Base-by-base conservation (phyloP, 2,797 vertebrate species). In the Intellagama lesueurii region DNA sequence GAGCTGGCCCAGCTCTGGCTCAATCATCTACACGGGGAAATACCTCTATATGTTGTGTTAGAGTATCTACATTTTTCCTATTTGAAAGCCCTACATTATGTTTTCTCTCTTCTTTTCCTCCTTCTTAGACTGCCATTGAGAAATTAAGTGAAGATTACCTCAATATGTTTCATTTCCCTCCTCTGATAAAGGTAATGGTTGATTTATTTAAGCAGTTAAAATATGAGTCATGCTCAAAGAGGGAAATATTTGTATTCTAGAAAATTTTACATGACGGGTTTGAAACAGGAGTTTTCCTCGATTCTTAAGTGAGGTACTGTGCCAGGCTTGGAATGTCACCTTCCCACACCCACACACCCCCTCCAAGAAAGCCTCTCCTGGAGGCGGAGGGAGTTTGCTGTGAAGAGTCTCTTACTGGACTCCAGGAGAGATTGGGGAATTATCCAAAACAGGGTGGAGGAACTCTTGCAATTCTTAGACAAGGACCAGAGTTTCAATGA, bases 111-210 rank as follows among this genome's bases (percentile, higher is more conserved):
- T 22, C 44, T 69, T 85, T 56, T 72, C 70, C 78, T 91, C 94
- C 87, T 91, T 92, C 94, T 89, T 96, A 99, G 99, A 97, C 95
- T 87, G 98, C 98, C 96, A 99, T 99, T 89, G 98, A 98, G 97
- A 99, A 98, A 95, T 96, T 99, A 92, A 98, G 97, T 72, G 97
- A 98, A 14, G 98, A 99, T 96, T 99, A 99, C 95, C 97, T 99
- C 30, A 98, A 98, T 60, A 95, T 99, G 0, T 97, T 99, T 93
- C 99, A 99, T 97, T 99, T 99, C 94, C 99, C 99, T 28, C 99
- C 99, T 9, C 96, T 99, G 92, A 97, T 97, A 89, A 99, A 99
- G 98, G 99, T 97, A 97, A 93, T 95, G 88, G 12, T 49, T 17
- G 5, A 22, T 90, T 90, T 92, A 22, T 82, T 1, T 76, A 94